Percentiles rank a stretch among this genome's conserved stretches.
These are phyloP conservation scores for Azorinus chamasolen DNA, from an alignment of 2,888 invertebrate species.

Conservation along the genomic window DNA sequence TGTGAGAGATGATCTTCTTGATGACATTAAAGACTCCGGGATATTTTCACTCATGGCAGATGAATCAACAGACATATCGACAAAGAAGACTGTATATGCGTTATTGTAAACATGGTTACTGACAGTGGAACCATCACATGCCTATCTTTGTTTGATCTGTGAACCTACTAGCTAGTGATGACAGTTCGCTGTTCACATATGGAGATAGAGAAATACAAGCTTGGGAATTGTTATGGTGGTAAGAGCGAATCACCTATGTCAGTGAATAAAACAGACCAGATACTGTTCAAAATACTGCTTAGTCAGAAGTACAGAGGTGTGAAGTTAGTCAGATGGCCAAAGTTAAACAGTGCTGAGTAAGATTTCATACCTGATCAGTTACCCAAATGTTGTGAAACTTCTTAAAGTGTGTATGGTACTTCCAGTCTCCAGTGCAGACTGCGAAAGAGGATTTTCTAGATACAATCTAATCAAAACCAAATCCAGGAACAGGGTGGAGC, in stretches of 20 bases:
- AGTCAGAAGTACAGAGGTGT: background rate
- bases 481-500: conserved; percentile 6
- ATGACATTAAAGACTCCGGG: too few relatives aligned
- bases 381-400: conserved; percentile 4
- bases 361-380: background rate
- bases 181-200: too few relatives aligned
- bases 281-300: conserved; percentile 3
- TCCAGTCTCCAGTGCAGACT: conserved; percentile 28
- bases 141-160: too few relatives aligned
- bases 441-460: conserved; percentile 21
- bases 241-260: background rate
- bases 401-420: conserved; percentile 4
- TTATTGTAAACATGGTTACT: too few relatives aligned
- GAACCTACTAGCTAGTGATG: too few relatives aligned
- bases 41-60: too few relatives aligned
- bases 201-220: background rate
- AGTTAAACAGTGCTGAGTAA: background rate
- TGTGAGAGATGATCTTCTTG: too few relatives aligned
- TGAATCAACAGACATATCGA: too few relatives aligned
- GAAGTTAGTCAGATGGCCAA: conserved; percentile 2
- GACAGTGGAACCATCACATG: too few relatives aligned
- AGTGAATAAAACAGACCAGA: conserved; percentile 6
- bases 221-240: conserved; percentile 6
- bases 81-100: too few relatives aligned
- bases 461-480: conserved; percentile 24